Evolutionary conservation across 2,797 vertebrate species (phyloP).

Genomic region (Coracias cyanogaster): DNA sequence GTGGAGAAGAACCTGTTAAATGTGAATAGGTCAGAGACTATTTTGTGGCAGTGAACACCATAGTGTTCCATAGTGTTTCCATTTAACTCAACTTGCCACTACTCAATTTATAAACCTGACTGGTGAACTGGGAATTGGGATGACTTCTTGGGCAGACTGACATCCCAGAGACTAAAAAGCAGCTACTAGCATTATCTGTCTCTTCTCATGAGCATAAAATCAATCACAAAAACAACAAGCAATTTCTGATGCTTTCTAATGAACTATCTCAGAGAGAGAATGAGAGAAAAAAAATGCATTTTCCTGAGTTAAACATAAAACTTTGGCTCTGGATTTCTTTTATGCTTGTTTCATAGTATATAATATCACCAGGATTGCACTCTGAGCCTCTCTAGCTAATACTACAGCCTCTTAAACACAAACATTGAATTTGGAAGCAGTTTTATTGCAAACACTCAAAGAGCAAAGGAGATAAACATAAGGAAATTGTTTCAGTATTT

Average conservation of each 20-base stretch:
- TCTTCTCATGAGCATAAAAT: slow-evolving; percentile 20
- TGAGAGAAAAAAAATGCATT: background rate
- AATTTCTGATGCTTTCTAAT: slow-evolving; percentile 53
- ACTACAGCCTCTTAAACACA: slow-evolving; percentile 39
- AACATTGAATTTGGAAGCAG: slow-evolving; percentile 42
- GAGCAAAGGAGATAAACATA: slow-evolving; percentile 18
- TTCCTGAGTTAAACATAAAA: slow-evolving; percentile 6
- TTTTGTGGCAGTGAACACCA: background rate
- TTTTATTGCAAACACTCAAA: slow-evolving; percentile 29
- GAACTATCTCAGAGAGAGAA: slow-evolving; percentile 16
- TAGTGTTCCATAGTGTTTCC: background rate
- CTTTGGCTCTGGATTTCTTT: slow-evolving; percentile 7
- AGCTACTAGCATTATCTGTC: slow-evolving; percentile 20
- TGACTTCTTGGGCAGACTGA: background rate
- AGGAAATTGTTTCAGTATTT: slow-evolving; percentile 53
- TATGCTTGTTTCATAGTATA: background rate
- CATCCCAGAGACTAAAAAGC: slow-evolving; percentile 4
- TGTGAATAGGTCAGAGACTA: background rate
- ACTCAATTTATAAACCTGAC: background rate
- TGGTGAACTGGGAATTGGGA: slow-evolving; percentile 1
- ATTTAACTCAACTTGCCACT: background rate
- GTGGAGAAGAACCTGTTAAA: background rate
- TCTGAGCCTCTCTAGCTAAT: slow-evolving; percentile 33
- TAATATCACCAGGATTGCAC: background rate
- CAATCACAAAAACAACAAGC: slow-evolving; percentile 16